These are phyloP conservation scores for Phyllopteryx taeniolatus DNA, from an alignment of 2,113 vertebrate genomes.

Conservation along the genomic window DNA sequence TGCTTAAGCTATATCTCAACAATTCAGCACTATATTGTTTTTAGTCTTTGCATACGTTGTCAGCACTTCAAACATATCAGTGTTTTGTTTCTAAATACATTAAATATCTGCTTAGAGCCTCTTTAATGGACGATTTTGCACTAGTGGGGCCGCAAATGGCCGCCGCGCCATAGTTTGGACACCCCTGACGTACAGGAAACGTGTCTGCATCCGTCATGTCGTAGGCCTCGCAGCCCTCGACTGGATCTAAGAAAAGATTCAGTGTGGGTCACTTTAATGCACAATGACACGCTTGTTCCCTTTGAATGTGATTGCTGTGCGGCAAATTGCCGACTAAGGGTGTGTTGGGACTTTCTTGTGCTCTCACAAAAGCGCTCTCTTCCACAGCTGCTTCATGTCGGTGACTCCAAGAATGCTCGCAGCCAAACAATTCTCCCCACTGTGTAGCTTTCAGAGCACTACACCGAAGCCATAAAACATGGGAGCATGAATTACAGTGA, in stretches of 20 bases:
- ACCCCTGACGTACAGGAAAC: background rate
- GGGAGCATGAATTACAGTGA: constrained; percentile 30
- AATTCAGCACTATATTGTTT: too few species aligned
- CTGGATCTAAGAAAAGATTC: constrained; percentile 31
- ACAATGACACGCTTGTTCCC: constrained; percentile 67
- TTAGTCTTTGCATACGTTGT: too few species aligned
- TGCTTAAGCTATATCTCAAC: too few species aligned
- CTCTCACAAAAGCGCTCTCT: background rate
- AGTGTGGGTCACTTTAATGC: constrained; percentile 33
- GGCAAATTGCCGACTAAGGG: background rate
- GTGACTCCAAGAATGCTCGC: background rate
- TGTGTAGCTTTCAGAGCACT: constrained; percentile 24
- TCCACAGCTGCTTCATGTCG: background rate
- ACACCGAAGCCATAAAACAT: constrained; percentile 7
- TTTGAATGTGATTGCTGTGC: constrained; percentile 6
- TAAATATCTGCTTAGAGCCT: too few species aligned
- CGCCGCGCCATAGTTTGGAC: background rate
- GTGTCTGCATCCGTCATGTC: background rate
- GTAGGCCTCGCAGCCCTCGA: background rate
- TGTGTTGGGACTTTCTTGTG: background rate
- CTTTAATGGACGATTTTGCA: too few species aligned
- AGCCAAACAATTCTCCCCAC: constrained; percentile 24
- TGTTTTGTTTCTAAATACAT: too few species aligned
- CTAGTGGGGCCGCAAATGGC: too few species aligned
- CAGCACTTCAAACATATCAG: too few species aligned